These are phyloP conservation scores for Willowsia nigromaculata DNA, from an alignment of 2,888 invertebrate genomes.

Conservation along the genomic window DNA sequence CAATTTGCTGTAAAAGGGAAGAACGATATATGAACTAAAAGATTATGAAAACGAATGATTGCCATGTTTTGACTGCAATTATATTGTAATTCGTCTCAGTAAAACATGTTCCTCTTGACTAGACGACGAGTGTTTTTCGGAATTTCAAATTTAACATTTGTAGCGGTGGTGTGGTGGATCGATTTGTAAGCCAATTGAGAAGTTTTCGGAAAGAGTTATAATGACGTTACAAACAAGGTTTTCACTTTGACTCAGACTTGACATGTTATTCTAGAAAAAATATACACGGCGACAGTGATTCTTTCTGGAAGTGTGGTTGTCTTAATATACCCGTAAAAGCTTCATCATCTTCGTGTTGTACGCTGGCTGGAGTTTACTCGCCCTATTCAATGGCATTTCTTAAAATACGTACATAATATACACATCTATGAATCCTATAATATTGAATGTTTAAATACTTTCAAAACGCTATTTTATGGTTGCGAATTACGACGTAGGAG, in stretches of 20 bases:
- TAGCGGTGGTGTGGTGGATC: background rate
- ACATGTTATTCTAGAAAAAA: background rate
- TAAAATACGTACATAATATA: too few species aligned
- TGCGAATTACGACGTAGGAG: too few species aligned
- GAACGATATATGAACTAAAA: background rate
- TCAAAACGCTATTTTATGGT: too few species aligned
- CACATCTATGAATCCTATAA: too few species aligned
- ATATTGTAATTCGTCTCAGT: background rate
- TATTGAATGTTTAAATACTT: too few species aligned
- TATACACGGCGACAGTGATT: background rate
- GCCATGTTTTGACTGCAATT: background rate
- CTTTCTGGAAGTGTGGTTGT: background rate
- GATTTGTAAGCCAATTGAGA: background rate
- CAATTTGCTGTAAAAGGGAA: too few species aligned
- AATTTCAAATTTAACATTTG: background rate
- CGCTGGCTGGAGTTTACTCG: background rate
- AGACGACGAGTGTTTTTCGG: background rate
- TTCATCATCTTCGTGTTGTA: background rate
- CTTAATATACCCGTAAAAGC: background rate
- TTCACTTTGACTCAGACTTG: background rate
- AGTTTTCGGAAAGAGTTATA: background rate
- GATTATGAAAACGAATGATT: background rate
- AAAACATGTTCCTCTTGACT: background rate
- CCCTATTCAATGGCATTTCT: background rate
- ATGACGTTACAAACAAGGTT: background rate